These are phyloP conservation scores for Fringilla coelebs DNA, from an alignment of 2,797 vertebrate genomes.

Conservation along the genomic window DNA sequence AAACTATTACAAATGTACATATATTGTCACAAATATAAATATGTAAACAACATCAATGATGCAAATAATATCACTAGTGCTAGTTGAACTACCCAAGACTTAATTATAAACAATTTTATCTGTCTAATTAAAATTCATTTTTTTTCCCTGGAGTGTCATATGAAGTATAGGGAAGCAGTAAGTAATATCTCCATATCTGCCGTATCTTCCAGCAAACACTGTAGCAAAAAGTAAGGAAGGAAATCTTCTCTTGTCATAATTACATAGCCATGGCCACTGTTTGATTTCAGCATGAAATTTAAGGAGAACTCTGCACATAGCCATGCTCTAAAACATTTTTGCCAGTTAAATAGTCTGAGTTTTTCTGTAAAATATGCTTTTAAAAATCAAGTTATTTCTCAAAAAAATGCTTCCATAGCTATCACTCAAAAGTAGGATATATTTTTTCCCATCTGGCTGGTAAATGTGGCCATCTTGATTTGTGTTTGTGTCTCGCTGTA, in stretches of 20 bases:
- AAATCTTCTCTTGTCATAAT: background rate
- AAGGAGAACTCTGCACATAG: background rate
- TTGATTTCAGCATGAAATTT: background rate
- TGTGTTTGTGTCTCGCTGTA: background rate
- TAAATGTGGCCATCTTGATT: background rate
- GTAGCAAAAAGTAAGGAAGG: background rate
- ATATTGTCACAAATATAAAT: background rate
- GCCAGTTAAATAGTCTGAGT: background rate
- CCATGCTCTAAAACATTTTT: background rate
- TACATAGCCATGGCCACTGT: background rate
- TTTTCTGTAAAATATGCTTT: background rate
- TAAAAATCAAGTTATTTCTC: background rate
- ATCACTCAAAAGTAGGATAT: background rate
- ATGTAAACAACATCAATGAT: background rate
- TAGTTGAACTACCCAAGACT: background rate
- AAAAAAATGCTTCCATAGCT: background rate
- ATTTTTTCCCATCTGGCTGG: background rate
- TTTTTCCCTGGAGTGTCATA: fast-evolving
- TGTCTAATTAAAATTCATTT: background rate
- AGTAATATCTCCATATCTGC: background rate
- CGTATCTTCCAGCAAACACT: background rate
- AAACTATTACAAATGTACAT: background rate
- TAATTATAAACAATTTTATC: background rate
- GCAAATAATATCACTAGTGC: background rate
- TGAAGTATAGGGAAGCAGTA: background rate